Conservation (phyloP, 2,888 invertebrate species). For the Ophion costatus region DNA sequence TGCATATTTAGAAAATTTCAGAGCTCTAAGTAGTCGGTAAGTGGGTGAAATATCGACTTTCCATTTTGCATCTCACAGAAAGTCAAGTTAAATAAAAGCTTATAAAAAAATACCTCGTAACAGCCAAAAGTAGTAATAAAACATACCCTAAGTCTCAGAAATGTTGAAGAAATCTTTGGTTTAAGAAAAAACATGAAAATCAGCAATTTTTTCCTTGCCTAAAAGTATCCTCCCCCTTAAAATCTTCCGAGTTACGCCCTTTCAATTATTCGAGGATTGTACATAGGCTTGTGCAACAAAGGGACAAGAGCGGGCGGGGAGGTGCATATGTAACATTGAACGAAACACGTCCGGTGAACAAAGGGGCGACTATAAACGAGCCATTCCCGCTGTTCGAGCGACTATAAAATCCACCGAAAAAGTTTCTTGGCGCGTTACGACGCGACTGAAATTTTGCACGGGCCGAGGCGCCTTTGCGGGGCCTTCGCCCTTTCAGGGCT, state of each 20-base stretch:
- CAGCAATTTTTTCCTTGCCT: too few species aligned
- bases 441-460: constrained; percentile 31
- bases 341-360: constrained; percentile 63
- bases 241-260: constrained; percentile 12
- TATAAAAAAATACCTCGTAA: too few species aligned
- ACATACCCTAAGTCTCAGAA: too few species aligned
- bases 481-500: background rate
- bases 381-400: constrained; percentile 4
- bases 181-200: too few species aligned
- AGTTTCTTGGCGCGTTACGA: constrained; percentile 20
- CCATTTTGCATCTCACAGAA: too few species aligned
- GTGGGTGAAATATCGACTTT: too few species aligned
- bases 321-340: constrained; percentile 1
- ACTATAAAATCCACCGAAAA: constrained; percentile 49
- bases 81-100: too few species aligned
- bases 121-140: too few species aligned
- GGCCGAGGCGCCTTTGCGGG: background rate
- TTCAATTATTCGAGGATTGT: background rate
- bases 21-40: too few species aligned
- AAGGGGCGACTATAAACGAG: constrained; percentile 67
- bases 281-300: background rate
- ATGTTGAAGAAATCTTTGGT: too few species aligned
- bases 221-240: background rate
- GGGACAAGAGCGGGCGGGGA: background rate
- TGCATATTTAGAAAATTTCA: too few species aligned